These are phyloP conservation scores for Perognathus longimembris DNA, from an alignment of 2,113 vertebrate genomes.

Conservation along the genomic window DNA sequence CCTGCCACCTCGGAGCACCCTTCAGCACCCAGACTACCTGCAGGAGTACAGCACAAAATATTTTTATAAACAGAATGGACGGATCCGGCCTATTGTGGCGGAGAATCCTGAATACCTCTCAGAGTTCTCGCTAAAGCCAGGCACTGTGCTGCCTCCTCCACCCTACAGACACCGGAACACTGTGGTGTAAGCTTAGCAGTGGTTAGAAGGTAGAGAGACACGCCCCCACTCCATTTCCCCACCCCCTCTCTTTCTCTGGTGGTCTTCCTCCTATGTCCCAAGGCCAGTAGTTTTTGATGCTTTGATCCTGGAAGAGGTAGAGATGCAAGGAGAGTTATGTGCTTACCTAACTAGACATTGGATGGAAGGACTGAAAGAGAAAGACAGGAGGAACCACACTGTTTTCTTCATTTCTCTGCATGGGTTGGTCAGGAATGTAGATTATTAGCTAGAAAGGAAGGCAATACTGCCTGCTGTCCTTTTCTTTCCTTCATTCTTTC, in stretches of 20 bases:
- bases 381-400: conserved; percentile 60
- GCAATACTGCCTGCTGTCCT: conserved; percentile 67
- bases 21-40: conserved; percentile 94
- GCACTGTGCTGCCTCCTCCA: conserved; percentile 95
- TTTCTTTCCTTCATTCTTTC: neutral
- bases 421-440: conserved; percentile 32
- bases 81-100: conserved; percentile 93
- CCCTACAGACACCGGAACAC: conserved; percentile 99
- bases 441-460: conserved; percentile 68
- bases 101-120: conserved; percentile 98
- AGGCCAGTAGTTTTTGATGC: conserved; percentile 83
- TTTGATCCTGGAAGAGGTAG: conserved; percentile 79
- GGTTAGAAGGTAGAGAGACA: conserved; percentile 70
- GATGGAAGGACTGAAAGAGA: conserved; percentile 79
- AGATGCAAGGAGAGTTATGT: conserved; percentile 69
- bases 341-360: conserved; percentile 73
- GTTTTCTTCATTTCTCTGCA: conserved; percentile 71
- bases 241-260: conserved; percentile 69
- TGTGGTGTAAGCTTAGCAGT: conserved; percentile 91
- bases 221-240: conserved; percentile 66
- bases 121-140: conserved; percentile 95
- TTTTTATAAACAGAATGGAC: conserved; percentile 97
- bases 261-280: conserved; percentile 83
- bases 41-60: conserved; percentile 95
- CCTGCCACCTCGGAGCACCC: conserved; percentile 92